Evolutionary conservation across 2,797 vertebrate species (phyloP), one percentile per base, ranked within the genome.

Genomic region (Ptychadena robeensis): DNA sequence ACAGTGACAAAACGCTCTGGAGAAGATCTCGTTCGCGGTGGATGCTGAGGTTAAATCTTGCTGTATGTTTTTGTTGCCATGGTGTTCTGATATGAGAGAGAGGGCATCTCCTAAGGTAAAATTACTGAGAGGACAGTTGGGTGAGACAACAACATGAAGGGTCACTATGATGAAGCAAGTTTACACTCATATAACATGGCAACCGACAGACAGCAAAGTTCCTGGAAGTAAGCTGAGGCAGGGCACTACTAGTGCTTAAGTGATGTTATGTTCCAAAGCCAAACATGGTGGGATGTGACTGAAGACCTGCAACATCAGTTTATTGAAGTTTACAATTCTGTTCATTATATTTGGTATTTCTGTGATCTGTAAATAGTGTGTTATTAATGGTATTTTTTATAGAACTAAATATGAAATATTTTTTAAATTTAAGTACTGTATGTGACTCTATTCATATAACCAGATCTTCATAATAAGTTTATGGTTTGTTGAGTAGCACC

Each of bases 31-130:
- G 22, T 91, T 4, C 87, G 90, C 80, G 71, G 93, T 22, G 95
- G 94, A 73, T 95, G 95, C 94, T 96, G 95, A 96, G 94, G 95
- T 91, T 95, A 96, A 92, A 83, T 85, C 92, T 93, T 91, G 87
- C 93, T 93, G 91, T 88, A 71, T 87, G 87, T 18, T 87, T 86
- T 87, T 88, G 73, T 85, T 86, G 89, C 89, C 90, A 87, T 73
- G 81, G 65, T 44, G 81, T 78, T 27, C 18, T 18, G 28, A 78
- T 53, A 82, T 65, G 82, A 57, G 61, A 14, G 61, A 28, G 44
- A n/a, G 22, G 25, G 32, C 35, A 73, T 53, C 31, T 48, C 9
- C 6, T 18, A 67, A 53, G 53, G 32, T 27, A 75, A 69, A 28
- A 63, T 25, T 25, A 71, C 27, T 3, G 15, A 9, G 9, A 61